Evolutionary conservation across 2,888 invertebrate genomes (phyloP), one percentile per base, ranked within the genome.

Genomic region (Itoplectis maculator): DNA sequence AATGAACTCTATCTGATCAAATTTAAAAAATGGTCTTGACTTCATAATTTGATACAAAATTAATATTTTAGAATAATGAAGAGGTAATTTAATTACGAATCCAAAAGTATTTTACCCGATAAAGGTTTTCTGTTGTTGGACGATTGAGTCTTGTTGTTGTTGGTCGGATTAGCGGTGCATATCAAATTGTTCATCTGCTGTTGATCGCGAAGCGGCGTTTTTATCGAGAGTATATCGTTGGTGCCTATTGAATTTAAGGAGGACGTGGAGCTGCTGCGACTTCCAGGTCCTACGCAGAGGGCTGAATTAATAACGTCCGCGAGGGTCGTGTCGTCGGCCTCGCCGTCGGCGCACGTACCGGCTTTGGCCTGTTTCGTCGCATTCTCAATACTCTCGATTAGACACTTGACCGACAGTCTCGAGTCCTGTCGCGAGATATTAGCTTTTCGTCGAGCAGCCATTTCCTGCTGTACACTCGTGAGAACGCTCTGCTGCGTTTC

Each of bases 361-460:
- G 94, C 88, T 94, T 95, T 95, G 65, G 96, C 96, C 88, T 96
- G 96, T 92, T 96, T 97, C 49, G 96, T 96, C 20, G 96, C 96
- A 91, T 96, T 97, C 93, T 98, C 98, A 80, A 98, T 98, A 88
- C 97, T 97, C 91, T 98, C 97, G 83, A 98, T 98, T 40, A 98
- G 94, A 70, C 97, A 97, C 92, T 98, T 98, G 8, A 98, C 98
- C 0, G 98, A 98, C 68, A 98, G 94, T 42, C 97, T 94, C 29
- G 97, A 97, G 90, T 97, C 97, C 90, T 96, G 96, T 0, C 94
- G 93, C 42, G 93, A 90, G 73, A 95, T 91, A 59, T 93, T 94
- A 40, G 82, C 82, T 89, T 95, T 95, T 35, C 95, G 92, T 84
- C 95, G 90, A 84, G 94, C 91, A 81, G 94, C 94, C 90, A 95